phyloP scores from a whole-genome alignment of 2,888 invertebrate genomes.

The Drosophila picticornis region DNA sequence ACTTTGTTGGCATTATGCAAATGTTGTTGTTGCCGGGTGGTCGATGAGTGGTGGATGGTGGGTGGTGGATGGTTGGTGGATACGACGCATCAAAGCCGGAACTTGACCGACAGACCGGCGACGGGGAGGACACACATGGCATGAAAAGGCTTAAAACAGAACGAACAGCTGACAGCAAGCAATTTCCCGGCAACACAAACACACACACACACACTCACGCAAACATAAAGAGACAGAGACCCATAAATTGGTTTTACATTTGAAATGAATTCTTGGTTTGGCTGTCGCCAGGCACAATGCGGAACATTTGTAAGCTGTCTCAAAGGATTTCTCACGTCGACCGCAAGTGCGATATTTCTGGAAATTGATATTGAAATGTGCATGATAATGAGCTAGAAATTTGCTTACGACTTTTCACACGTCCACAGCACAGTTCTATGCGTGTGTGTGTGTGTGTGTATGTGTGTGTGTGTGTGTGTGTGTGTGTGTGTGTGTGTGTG shows the following conservation, averaged over 20 bases:
- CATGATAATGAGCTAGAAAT: conserved; percentile 71
- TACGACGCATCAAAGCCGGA: conserved; percentile 46
- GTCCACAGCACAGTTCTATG: conserved; percentile 6
- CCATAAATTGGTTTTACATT: conserved; percentile 34
- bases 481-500: background rate
- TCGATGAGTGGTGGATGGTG: background rate
- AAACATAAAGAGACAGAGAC: background rate
- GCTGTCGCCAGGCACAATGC: conserved; percentile 23
- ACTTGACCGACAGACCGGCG: conserved; percentile 40
- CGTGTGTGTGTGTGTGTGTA: background rate
- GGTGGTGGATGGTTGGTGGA: conserved; percentile 3
- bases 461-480: background rate
- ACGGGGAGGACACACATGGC: conserved; percentile 20
- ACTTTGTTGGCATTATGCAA: conserved; percentile 55
- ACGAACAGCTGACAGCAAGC: conserved; percentile 46
- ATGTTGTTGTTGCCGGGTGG: conserved; percentile 27
- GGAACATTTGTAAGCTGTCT: conserved; percentile 54
- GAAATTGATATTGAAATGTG: conserved; percentile 74
- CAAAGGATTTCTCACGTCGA: conserved; percentile 66
- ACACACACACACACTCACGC: background rate
- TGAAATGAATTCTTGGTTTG: conserved; percentile 36
- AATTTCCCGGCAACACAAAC: conserved; percentile 14
- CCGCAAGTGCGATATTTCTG: conserved; percentile 37
- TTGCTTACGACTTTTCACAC: conserved; percentile 46
- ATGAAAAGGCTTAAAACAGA: conserved; percentile 35